Conservation (phyloP, 2,888 invertebrate species). For the Amphipoea lucens region DNA sequence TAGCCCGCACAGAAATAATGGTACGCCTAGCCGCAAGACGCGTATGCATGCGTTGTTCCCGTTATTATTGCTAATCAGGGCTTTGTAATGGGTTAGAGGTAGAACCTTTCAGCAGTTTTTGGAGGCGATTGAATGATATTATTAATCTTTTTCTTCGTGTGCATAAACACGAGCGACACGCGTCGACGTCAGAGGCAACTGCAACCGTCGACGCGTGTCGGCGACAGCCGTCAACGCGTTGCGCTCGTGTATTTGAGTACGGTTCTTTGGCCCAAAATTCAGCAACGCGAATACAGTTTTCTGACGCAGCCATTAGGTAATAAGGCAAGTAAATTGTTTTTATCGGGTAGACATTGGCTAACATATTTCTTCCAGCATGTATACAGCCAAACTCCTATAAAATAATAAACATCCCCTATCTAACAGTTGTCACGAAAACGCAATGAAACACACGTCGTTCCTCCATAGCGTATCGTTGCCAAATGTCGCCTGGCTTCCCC, state of each 20-base stretch:
- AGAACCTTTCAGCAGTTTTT: constrained; percentile 2
- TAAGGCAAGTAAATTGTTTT: background rate
- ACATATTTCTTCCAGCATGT: background rate
- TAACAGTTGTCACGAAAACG: constrained; percentile 48
- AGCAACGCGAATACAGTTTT: no score
- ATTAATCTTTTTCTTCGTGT: background rate
- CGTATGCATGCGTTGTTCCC: constrained; percentile 8
- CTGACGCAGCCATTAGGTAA: no score
- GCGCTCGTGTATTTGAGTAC: background rate
- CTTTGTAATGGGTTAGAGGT: constrained; percentile 26
- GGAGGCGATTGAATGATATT: constrained; percentile 4
- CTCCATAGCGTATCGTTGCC: constrained; percentile 55
- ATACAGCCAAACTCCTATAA: background rate
- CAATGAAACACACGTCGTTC: constrained; percentile 57
- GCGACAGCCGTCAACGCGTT: background rate
- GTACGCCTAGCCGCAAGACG: constrained; percentile 23
- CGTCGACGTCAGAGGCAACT: background rate
- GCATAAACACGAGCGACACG: background rate
- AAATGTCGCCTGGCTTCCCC: constrained; percentile 57
- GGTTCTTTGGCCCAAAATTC: background rate
- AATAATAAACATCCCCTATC: constrained; percentile 41
- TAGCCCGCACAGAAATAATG: constrained; percentile 36
- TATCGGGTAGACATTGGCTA: background rate
- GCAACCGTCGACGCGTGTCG: background rate
- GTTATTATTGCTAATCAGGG: constrained; percentile 46